Evolutionary conservation across 2,888 invertebrate species (phyloP), one percentile per base, ranked within the genome.

Genomic region (Lochmaea crataegi): DNA sequence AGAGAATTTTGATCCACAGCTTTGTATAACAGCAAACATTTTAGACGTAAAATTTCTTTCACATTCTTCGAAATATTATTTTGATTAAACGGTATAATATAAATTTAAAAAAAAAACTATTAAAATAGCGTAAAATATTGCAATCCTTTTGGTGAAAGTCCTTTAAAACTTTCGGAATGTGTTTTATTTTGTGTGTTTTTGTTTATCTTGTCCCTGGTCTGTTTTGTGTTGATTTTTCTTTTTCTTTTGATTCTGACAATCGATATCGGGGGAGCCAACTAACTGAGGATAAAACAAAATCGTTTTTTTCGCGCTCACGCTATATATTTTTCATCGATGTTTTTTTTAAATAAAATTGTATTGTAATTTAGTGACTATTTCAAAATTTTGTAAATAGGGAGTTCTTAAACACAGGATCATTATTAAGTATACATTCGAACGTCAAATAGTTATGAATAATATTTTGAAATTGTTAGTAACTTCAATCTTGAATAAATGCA

Each of bases 131-230:
- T 60, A 14, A 60, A n/a, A 60, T n/a, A 38, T 38, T 14, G n/a
- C 32, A 14, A 38, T 14, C 32, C 10, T 32, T 38, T 32, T 38
- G 38, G n/a, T 57, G 48, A 67, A 71, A 69, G 57, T 76, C 75
- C 75, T 75, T 76, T 76, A 71, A 77, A 76, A 74, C 74, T 80
- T 83, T 81, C 81, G 85, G 85, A 85, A 85, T 85, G 85, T 84
- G 77, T 79, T 82, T 83, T 83, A 83, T 83, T 84, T 80, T 78
- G 75, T 80, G 76, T 80, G 78, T 80, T 76, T 80, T 75, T 80
- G 77, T 82, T 79, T 76, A 75, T 80, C 78, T 85, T 85, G 84
- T 86, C 85, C 84, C 84, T 85, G 84, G 84, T 85, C 83, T 85
- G 84, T 82, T 85, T 84, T 85, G 84, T 85, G 84, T 83, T 82